phyloP scores from a whole-genome alignment of 2,797 vertebrate genomes.

The Gymnopithys bicolor region DNA sequence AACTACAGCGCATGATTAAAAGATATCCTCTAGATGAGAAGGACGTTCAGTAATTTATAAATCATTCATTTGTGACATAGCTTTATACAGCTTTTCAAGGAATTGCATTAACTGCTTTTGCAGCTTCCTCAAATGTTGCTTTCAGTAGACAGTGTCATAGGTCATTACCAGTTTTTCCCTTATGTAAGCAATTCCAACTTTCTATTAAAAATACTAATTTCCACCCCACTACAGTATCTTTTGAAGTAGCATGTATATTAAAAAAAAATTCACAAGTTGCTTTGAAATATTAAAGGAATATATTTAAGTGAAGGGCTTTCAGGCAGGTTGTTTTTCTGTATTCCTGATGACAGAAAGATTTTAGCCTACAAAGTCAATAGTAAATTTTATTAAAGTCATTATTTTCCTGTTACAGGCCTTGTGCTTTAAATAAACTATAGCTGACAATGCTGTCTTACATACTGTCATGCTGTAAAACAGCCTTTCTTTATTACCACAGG shows the following conservation, averaged over 20 bases:
- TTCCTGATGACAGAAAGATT: constrained; percentile 82
- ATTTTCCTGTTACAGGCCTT: constrained; percentile 80
- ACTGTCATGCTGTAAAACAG: constrained; percentile 78
- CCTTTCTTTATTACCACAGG: constrained; percentile 80
- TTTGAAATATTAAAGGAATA: constrained; percentile 87
- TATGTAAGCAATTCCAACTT: constrained; percentile 79
- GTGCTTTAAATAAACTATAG: constrained; percentile 82
- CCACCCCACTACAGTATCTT: constrained; percentile 74
- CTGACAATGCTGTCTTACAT: constrained; percentile 82
- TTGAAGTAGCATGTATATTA: constrained; percentile 79
- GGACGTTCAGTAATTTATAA: constrained; percentile 79
- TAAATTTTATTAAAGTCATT: constrained; percentile 88
- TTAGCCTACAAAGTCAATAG: constrained; percentile 84
- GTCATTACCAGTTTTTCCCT: constrained; percentile 79
- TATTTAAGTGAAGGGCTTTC: constrained; percentile 81
- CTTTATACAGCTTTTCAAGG: constrained; percentile 77
- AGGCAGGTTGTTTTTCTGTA: constrained; percentile 79
- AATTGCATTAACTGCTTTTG: constrained; percentile 76
- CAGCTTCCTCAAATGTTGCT: constrained; percentile 76
- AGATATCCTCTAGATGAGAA: constrained; percentile 79
- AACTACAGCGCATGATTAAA: constrained; percentile 74
- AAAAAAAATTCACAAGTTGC: constrained; percentile 75
- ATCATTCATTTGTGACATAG: constrained; percentile 79
- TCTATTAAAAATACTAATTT: constrained; percentile 84
- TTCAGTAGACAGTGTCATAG: constrained; percentile 76